Percentiles rank a stretch among this genome's conserved stretches.
phyloP scores from a whole-genome alignment of 2,888 invertebrate genomes.

The Limnephilus auricula region DNA sequence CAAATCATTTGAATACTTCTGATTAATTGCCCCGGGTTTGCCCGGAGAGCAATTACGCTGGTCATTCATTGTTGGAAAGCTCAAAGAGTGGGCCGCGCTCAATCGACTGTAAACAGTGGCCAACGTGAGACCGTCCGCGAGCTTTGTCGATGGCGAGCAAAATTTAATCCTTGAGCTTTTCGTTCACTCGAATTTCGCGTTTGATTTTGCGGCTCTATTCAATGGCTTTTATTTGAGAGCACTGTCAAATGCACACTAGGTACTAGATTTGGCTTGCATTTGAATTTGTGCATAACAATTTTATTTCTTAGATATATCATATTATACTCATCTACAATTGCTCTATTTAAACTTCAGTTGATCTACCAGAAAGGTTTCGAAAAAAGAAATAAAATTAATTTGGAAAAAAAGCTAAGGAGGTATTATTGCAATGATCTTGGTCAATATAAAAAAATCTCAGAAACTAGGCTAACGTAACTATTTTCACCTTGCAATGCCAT shows the following conservation, averaged over 20 bases:
- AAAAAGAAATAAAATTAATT: too few species aligned
- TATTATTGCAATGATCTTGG: too few species aligned
- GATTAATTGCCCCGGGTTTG: not conserved
- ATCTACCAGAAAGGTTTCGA: not conserved
- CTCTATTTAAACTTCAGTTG: too few species aligned
- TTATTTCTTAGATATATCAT: not conserved
- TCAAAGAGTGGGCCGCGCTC: not conserved
- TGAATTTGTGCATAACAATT: not conserved
- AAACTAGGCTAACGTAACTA: too few species aligned
- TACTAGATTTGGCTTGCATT: not conserved
- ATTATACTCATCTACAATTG: not conserved
- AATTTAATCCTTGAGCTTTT: not conserved
- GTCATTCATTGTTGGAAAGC: constrained; percentile 2
- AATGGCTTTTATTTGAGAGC: not conserved
- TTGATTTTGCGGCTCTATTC: not conserved
- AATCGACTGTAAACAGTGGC: not conserved
- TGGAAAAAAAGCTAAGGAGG: too few species aligned
- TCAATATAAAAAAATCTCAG: too few species aligned
- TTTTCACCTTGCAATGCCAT: too few species aligned
- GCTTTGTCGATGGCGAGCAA: not conserved
- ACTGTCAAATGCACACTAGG: not conserved
- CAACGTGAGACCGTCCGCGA: not conserved
- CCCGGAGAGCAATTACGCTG: not conserved
- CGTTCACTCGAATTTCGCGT: not conserved
- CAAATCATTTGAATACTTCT: not conserved